These are phyloP conservation scores for Acrocyrtus sp. DNA, from an alignment of 2,888 invertebrate genomes.

Conservation along the genomic window DNA sequence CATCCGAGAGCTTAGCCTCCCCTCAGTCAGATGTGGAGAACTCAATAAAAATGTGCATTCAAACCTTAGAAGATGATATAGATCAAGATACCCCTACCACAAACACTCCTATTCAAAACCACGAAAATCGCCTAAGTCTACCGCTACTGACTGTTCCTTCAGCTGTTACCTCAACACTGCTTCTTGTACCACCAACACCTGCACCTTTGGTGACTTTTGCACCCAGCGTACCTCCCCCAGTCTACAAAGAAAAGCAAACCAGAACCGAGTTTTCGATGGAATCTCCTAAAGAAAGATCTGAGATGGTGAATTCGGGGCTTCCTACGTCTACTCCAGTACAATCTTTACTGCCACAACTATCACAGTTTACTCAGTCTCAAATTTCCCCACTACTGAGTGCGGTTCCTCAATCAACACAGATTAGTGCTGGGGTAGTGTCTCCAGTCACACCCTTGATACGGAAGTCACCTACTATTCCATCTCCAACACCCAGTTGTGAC, in stretches of 20 bases:
- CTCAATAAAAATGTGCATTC: slow-evolving; percentile 13
- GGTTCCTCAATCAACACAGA: background rate
- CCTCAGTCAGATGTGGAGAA: slow-evolving; percentile 26
- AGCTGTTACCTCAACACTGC: slow-evolving; percentile 6
- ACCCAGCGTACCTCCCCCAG: background rate
- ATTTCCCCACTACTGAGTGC: background rate
- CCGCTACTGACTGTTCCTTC: background rate
- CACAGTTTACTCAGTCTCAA: too few relatives aligned
- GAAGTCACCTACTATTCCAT: background rate
- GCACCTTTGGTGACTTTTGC: background rate
- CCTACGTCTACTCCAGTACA: too few relatives aligned
- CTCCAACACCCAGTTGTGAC: background rate
- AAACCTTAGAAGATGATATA: slow-evolving; percentile 14
- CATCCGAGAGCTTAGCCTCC: slow-evolving; percentile 21
- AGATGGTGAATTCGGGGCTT: background rate
- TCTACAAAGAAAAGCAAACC: slow-evolving; percentile 5
- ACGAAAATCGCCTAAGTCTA: background rate
- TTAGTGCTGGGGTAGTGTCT: background rate
- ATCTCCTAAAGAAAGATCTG: background rate
- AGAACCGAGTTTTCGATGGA: background rate
- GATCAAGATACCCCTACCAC: slow-evolving; percentile 1
- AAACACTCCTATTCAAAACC: background rate
- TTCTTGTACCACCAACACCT: background rate
- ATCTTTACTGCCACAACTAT: background rate
- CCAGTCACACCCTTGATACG: background rate